A percentile compares a stretch with the other conserved stretches of the same genome.
These are phyloP conservation scores for Columbina picui DNA, from an alignment of 2,113 vertebrate species.

Conservation along the genomic window DNA sequence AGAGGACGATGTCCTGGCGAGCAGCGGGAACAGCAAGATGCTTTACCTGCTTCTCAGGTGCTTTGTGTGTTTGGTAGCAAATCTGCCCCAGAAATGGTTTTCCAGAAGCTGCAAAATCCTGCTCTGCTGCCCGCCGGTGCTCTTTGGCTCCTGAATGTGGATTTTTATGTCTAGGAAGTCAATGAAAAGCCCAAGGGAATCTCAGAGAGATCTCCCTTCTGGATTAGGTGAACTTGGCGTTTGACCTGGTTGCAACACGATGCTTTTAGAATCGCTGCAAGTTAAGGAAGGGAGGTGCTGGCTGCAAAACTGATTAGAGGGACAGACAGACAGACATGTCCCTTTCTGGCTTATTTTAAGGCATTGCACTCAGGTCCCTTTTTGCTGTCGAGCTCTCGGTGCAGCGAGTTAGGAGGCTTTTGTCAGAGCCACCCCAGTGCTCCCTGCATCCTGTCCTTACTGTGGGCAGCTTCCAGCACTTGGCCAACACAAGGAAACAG, in stretches of 20 bases:
- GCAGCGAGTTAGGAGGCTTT: background rate
- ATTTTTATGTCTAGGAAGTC: background rate
- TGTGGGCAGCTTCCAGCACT: background rate
- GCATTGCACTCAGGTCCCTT: background rate
- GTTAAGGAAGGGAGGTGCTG: background rate
- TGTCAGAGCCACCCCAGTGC: background rate
- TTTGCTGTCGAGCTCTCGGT: background rate
- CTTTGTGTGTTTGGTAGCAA: background rate
- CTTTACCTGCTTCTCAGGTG: background rate
- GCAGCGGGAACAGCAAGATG: background rate
- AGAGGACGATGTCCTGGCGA: background rate
- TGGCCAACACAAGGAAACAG: background rate
- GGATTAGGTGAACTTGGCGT: background rate
- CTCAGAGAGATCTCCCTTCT: background rate
- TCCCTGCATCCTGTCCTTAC: background rate
- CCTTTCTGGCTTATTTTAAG: background rate
- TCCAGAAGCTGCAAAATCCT: background rate
- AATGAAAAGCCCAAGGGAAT: background rate
- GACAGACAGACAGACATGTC: background rate
- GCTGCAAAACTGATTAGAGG: background rate
- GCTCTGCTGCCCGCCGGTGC: accelerated
- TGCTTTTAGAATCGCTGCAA: background rate
- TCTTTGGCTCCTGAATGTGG: accelerated
- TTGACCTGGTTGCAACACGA: background rate
- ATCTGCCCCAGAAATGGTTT: background rate